Evolutionary conservation across 2,113 vertebrate genomes (phyloP).

Genomic region (Marmota monax): DNA sequence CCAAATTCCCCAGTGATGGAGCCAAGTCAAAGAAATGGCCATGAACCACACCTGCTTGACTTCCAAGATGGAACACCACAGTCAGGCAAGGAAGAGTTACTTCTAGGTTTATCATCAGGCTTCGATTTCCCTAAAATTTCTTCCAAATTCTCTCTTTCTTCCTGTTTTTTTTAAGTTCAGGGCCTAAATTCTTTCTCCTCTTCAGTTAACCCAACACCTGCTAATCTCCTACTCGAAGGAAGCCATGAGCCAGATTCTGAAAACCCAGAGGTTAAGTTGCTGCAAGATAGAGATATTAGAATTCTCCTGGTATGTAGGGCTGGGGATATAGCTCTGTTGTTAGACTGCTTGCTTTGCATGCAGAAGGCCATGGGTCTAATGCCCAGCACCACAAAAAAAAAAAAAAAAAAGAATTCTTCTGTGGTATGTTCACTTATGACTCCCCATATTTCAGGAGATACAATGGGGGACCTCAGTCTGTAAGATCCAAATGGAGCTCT

Average conservation of each 20-base stretch:
- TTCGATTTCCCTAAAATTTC: not conserved
- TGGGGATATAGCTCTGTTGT: too few species aligned
- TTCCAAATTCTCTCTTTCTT: not conserved
- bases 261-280: not conserved
- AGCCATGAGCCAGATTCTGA: not conserved
- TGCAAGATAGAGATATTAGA: not conserved
- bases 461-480: too few species aligned
- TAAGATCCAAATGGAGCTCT: too few species aligned
- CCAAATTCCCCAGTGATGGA: too few species aligned
- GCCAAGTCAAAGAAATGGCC: conserved; percentile 7
- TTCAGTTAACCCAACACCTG: not conserved
- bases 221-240: not conserved
- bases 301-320: not conserved
- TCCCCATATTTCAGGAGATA: not conserved
- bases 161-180: not conserved
- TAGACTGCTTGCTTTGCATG: too few species aligned
- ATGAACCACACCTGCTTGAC: not conserved
- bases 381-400: too few species aligned
- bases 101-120: not conserved
- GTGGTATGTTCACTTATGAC: not conserved
- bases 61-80: not conserved
- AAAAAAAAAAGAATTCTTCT: not conserved
- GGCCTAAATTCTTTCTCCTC: too few species aligned
- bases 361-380: too few species aligned
- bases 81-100: too few species aligned